Conservation (phyloP, 1,140 invertebrate species). For the Oreohelix idahoensis region DNA sequence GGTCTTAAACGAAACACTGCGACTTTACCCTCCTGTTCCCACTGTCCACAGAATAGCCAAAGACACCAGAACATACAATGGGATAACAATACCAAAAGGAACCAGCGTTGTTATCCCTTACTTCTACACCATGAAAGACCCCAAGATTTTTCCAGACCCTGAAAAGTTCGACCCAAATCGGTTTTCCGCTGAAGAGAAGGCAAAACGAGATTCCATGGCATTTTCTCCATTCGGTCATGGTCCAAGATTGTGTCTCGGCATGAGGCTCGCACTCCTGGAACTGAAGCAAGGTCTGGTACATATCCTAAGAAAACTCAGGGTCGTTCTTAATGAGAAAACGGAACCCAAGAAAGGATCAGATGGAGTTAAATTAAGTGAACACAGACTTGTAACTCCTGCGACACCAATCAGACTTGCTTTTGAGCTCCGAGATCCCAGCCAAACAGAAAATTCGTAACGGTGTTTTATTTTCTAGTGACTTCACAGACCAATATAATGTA, state of each 20-base stretch:
- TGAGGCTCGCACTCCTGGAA: slow-evolving; percentile 9
- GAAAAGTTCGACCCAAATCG: slow-evolving; percentile 39
- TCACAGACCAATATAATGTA: no score
- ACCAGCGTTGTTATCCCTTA: not conserved
- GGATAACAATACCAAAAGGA: slow-evolving; percentile 18
- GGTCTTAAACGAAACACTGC: slow-evolving; percentile 4
- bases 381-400: not conserved
- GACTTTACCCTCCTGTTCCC: not conserved
- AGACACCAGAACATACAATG: not conserved
- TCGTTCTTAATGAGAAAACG: slow-evolving; percentile 17
- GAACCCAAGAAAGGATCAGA: slow-evolving; percentile 6
- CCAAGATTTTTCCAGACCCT: slow-evolving; percentile 11
- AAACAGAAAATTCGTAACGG: no score
- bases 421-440: no score
- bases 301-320: slow-evolving; percentile 5
- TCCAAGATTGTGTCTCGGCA: slow-evolving; percentile 10
- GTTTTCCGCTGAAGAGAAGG: slow-evolving; percentile 56
- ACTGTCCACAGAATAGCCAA: not conserved
- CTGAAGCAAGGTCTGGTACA: slow-evolving; percentile 8
- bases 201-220: slow-evolving; percentile 40
- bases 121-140: not conserved
- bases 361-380: not conserved
- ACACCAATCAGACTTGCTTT: not conserved
- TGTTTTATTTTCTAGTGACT: no score
- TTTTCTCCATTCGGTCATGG: slow-evolving; percentile 22